Base-by-base conservation (phyloP, 2,888 invertebrate genomes). In the Drosophila quinaria region DNA sequence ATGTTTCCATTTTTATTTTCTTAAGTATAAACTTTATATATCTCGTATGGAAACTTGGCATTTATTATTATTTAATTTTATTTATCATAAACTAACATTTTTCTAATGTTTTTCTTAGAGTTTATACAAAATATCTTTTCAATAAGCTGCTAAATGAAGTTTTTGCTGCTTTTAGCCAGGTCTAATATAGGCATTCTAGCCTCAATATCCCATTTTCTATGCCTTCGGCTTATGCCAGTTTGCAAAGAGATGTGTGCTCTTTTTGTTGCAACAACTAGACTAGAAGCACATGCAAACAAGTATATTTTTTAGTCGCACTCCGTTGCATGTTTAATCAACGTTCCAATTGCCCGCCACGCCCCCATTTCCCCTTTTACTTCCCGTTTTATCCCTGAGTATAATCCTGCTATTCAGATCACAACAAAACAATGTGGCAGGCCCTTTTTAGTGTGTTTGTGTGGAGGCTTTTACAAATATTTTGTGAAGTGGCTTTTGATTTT, bases 401-500 rank as follows among this genome's bases (percentile, higher is more conserved):
- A 56, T 44, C 6, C 41, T 33, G 41, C 60, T 41, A 70, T 70
- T 76, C 49, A 64, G 80, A 55, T 46, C 51, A 63, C 46, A 59
- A 63, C 46, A 59, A 61, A 76, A 76, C 75, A 76, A 76, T 76
- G 80, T 70, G 71, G 58, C 71, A 46, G 55, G 19, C 44, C 31
- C 19, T 56, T 25, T 33, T 15, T 25, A 5, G 25, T 25, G 25
- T 41, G 15, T 52, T 42, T 64, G n/a, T 37, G 13, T 52, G 41
- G 19, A 31, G 67, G 71, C 56, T 52, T 71, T 60, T 75, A 71
- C 63, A 83, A 81, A 83, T 75, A 89, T 87, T 77, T 84, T 84
- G 78, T 77, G 89, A 89, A 82, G 85, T 89, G 88, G 79, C 86
- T 89, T 88, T 86, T 83, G 89, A 80, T 65, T 82, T 88, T 86